These are phyloP conservation scores for Chydorus sphaericus DNA, from an alignment of 2,888 invertebrate genomes.

Conservation along the genomic window DNA sequence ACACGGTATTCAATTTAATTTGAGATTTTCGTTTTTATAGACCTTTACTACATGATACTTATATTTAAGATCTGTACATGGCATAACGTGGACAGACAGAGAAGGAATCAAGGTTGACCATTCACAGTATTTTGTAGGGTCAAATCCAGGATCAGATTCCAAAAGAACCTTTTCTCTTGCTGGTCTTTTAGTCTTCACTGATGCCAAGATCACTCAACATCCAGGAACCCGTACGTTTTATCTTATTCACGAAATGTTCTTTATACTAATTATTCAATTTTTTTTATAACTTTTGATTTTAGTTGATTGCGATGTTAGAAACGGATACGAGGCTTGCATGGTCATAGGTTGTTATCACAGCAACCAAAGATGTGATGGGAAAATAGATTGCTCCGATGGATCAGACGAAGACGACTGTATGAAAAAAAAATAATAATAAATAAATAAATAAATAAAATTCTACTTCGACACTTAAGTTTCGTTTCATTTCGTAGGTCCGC, in stretches of 20 bases:
- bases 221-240: conserved; percentile 19
- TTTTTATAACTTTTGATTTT: no score
- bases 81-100: conserved; percentile 24
- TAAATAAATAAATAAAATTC: not conserved
- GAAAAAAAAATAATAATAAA: conserved; percentile 9
- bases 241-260: no score
- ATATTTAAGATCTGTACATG: conserved; percentile 24
- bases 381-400: conserved; percentile 30
- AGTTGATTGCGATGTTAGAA: conserved; percentile 18
- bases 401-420: conserved; percentile 31
- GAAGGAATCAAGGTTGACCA: conserved; percentile 25
- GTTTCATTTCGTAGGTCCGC: no score
- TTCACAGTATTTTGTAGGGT: conserved; percentile 28
- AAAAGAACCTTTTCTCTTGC: conserved; percentile 34
- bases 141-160: conserved; percentile 36
- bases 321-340: conserved; percentile 28
- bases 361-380: conserved; percentile 32
- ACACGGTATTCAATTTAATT: no score
- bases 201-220: conserved; percentile 27
- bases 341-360: conserved; percentile 28
- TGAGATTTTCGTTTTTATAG: no score
- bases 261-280: not conserved
- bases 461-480: no score
- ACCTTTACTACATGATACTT: not conserved
- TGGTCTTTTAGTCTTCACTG: conserved; percentile 35